These are phyloP conservation scores for Vicugna pacos DNA, from an alignment of 2,113 vertebrate species.

Conservation along the genomic window DNA sequence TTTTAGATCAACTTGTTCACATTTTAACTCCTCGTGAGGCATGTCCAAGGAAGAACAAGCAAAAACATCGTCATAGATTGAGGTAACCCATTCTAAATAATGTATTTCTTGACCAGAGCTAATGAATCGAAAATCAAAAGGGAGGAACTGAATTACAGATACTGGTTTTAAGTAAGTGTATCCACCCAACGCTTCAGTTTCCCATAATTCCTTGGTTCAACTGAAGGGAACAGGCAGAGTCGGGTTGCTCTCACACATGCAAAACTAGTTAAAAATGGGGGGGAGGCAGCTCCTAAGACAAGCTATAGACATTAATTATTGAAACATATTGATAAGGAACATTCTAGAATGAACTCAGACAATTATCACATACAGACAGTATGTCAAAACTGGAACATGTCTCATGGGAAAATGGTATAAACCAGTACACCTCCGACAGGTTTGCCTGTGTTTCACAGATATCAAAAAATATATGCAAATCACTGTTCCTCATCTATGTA, in stretches of 20 bases:
- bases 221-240: not conserved
- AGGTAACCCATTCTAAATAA: slow-evolving; percentile 45
- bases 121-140: not conserved
- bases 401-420: slow-evolving; percentile 6
- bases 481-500: not conserved
- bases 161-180: not conserved
- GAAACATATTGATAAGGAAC: slow-evolving; percentile 28
- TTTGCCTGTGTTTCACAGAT: not conserved
- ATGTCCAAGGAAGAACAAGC: not conserved
- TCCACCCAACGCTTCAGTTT: not conserved
- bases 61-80: not conserved
- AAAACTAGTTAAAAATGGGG: not conserved
- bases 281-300: not conserved
- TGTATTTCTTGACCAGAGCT: not conserved
- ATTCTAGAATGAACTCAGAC: not conserved
- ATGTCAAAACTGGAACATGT: not conserved
- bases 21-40: not conserved
- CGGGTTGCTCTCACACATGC: not conserved
- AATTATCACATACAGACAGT: not conserved
- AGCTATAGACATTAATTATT: not conserved
- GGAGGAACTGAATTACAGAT: not conserved
- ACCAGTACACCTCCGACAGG: not conserved
- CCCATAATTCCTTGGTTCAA: not conserved
- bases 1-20: slow-evolving; percentile 42
- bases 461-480: not conserved